Conservation (phyloP, 1,140 invertebrate species). For the Arctopsyche grandis region DNA sequence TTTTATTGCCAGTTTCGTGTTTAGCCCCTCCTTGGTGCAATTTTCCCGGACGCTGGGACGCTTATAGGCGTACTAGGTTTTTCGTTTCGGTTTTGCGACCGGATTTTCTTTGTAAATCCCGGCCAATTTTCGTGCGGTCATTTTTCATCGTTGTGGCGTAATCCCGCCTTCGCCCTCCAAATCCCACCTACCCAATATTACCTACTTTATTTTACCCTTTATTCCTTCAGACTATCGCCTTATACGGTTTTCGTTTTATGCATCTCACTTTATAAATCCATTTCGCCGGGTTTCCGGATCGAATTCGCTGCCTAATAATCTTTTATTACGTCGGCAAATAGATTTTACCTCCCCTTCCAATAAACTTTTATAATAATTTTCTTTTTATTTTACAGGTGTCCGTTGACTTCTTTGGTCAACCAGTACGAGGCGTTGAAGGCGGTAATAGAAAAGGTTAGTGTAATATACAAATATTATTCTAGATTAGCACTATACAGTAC, state of each 20-base stretch:
- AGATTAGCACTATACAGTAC: not conserved
- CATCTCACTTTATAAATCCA: slow-evolving; percentile 41
- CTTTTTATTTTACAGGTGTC: slow-evolving; percentile 68
- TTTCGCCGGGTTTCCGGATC: slow-evolving; percentile 27
- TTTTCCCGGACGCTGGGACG: not conserved
- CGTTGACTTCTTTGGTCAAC: slow-evolving; percentile 78
- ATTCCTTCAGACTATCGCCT: slow-evolving; percentile 22
- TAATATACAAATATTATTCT: not conserved
- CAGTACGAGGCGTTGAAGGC: slow-evolving; percentile 59
- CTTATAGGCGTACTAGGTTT: not conserved
- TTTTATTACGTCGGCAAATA: slow-evolving; percentile 27
- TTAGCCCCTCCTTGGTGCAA: no score
- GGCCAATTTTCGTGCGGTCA: slow-evolving; percentile 52
- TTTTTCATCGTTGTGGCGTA: slow-evolving; percentile 54
- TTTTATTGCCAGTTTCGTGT: no score
- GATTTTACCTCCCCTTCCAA: not conserved
- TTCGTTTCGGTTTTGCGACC: not conserved
- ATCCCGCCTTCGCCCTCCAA: slow-evolving; percentile 39
- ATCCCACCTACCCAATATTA: slow-evolving; percentile 34
- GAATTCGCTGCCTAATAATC: slow-evolving; percentile 32
- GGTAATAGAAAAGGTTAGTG: not conserved
- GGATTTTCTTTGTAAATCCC: slow-evolving; percentile 47
- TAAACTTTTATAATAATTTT: slow-evolving; percentile 28
- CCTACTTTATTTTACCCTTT: slow-evolving; percentile 39
- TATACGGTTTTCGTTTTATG: slow-evolving; percentile 25